These are phyloP conservation scores for Pao palembangensis DNA, from an alignment of 2,113 vertebrate species.

Conservation along the genomic window DNA sequence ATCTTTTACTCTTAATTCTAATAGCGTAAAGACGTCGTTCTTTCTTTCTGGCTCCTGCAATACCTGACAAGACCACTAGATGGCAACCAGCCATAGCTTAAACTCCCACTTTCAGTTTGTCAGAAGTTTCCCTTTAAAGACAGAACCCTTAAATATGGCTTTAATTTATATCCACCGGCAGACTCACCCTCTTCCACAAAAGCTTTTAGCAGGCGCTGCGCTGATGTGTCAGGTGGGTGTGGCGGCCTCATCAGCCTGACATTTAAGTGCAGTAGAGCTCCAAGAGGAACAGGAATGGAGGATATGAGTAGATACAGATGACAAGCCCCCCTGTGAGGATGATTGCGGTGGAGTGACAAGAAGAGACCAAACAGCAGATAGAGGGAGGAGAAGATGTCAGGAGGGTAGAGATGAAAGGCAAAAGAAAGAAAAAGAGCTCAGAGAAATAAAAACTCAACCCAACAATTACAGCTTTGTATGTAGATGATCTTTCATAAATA, in stretches of 20 bases:
- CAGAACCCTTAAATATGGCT: slow-evolving; percentile 31
- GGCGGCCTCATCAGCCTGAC: slow-evolving; percentile 88
- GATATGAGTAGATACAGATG: slow-evolving; percentile 84
- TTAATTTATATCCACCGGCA: slow-evolving; percentile 67
- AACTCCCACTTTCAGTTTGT: slow-evolving; percentile 3
- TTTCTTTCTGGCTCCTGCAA: no score
- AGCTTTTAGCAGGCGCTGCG: slow-evolving; percentile 71
- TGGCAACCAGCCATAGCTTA: slow-evolving; percentile 60
- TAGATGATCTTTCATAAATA: slow-evolving; percentile 37
- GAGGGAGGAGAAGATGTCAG: slow-evolving; percentile 58
- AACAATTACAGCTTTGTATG: slow-evolving; percentile 58
- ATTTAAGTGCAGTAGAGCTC: slow-evolving; percentile 98
- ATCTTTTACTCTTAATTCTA: no score
- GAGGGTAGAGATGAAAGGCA: slow-evolving; percentile 64
- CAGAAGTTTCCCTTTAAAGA: slow-evolving; percentile 42
- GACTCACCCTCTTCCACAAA: slow-evolving; percentile 64
- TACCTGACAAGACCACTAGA: slow-evolving; percentile 53
- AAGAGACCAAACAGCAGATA: slow-evolving; percentile 71
- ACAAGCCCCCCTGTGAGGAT: slow-evolving; percentile 88
- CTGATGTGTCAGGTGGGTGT: slow-evolving; percentile 74
- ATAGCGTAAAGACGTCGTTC: no score
- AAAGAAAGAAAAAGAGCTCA: slow-evolving; percentile 52
- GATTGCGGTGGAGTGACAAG: slow-evolving; percentile 87
- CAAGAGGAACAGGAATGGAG: slow-evolving; percentile 88
- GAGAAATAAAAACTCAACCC: slow-evolving; percentile 64